These are phyloP conservation scores for Pseudolycoriella hygida DNA, from an alignment of 2,888 invertebrate species.

Conservation along the genomic window DNA sequence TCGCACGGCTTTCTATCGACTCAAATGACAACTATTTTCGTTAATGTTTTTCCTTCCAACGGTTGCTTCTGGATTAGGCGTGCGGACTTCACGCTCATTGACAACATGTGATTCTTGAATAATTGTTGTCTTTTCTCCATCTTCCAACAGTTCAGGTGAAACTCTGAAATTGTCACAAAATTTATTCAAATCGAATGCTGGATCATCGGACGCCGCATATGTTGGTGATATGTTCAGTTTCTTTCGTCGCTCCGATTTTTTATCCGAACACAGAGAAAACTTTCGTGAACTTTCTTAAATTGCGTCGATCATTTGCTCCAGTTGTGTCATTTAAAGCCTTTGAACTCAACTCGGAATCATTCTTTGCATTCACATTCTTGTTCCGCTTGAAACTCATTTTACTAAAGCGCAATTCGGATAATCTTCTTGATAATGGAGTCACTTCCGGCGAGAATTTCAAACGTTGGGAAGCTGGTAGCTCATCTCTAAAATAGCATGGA, in stretches of 20 bases:
- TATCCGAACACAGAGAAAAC: conserved; percentile 18
- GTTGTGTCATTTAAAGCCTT: conserved; percentile 25
- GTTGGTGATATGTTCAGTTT: conserved; percentile 19
- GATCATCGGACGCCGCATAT: conserved; percentile 27
- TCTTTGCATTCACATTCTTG: conserved; percentile 5
- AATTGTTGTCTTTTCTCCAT: conserved; percentile 10
- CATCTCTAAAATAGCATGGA: conserved; percentile 22
- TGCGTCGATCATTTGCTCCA: conserved; percentile 29
- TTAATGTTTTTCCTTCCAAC: conserved; percentile 1
- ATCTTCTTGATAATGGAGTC: conserved; percentile 3
- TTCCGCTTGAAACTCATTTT: not conserved
- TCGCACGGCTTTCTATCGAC: conserved; percentile 22
- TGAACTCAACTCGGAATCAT: conserved; percentile 20
- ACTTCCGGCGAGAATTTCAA: conserved; percentile 7
- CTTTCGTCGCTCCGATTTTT: conserved; percentile 9
- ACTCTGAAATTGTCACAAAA: conserved; percentile 16
- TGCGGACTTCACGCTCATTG: conserved; percentile 22
- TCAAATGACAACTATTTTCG: conserved; percentile 15
- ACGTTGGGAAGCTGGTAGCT: conserved; percentile 7
- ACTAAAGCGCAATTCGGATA: conserved; percentile 4
- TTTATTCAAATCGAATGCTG: conserved; percentile 27
- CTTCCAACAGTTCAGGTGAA: conserved; percentile 7
- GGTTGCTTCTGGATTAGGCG: conserved; percentile 13
- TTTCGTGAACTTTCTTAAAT: conserved; percentile 28
- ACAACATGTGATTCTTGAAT: conserved; percentile 6